phyloP scores from a whole-genome alignment of 2,888 invertebrate genomes.

The Dromius quadrimaculatus region DNA sequence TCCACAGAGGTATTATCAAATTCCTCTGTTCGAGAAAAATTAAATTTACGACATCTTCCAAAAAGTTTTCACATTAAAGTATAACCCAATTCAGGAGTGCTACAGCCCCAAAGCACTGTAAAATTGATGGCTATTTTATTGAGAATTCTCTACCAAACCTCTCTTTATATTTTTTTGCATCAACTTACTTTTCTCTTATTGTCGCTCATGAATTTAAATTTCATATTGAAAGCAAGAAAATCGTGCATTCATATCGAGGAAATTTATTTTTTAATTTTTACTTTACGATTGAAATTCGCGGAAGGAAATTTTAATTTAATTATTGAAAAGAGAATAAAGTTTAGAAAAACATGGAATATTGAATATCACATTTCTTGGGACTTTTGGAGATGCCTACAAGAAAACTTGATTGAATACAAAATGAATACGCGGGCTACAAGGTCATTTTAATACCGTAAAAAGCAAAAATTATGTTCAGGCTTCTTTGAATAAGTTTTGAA shows the following conservation, averaged over 20 bases:
- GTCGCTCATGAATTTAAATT: conserved; percentile 15
- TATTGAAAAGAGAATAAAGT: no score
- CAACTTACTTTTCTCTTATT: conserved; percentile 1
- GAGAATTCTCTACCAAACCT: conserved; percentile 2
- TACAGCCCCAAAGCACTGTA: conserved; percentile 16
- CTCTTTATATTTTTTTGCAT: conserved; percentile 3
- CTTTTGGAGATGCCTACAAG: no score
- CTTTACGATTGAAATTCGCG: no score
- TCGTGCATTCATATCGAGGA: neutral
- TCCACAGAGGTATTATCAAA: conserved; percentile 9
- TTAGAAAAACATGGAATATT: no score
- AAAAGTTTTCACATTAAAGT: conserved; percentile 46
- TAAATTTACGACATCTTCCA: conserved; percentile 39
- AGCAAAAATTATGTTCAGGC: no score
- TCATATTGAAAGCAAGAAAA: neutral
- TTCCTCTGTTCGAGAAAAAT: conserved; percentile 25
- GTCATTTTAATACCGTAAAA: no score
- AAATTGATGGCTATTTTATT: conserved; percentile 34
- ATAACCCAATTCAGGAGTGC: conserved; percentile 18
- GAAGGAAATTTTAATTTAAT: no score
- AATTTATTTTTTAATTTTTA: neutral
- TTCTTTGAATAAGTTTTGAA: no score
- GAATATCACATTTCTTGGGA: no score
- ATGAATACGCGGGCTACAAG: no score
- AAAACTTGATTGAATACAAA: no score